phyloP scores from a whole-genome alignment of 1,140 invertebrate genomes.

The Latrodectus geometricus region DNA sequence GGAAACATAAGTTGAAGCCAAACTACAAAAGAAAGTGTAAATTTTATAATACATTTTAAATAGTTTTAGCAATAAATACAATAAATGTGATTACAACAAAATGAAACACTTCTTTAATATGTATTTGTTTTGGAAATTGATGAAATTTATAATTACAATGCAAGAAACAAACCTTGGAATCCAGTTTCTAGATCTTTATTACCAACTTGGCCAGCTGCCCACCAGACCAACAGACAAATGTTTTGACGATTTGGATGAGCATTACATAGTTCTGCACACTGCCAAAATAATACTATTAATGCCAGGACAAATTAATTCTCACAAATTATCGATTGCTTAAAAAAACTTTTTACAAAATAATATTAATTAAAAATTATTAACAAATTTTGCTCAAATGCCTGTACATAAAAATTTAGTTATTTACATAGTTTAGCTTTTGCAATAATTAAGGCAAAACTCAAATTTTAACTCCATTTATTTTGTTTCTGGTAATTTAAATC shows the following conservation, averaged over 20 bases:
- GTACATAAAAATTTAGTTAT: no score
- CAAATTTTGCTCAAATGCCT: neutral
- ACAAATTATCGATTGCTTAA: neutral
- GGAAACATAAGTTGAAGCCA: constrained; percentile 86
- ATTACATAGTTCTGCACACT: constrained; percentile 69
- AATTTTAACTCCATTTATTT: no score
- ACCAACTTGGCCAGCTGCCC: constrained; percentile 83
- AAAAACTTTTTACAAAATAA: neutral
- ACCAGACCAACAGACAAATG: constrained; percentile 81
- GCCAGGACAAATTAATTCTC: neutral
- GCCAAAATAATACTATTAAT: neutral
- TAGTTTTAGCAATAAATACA: neutral
- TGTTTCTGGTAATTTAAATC: no score
- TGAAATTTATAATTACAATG: no score
- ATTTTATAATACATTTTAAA: neutral
- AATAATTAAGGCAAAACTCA: no score
- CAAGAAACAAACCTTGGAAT: constrained; percentile 77
- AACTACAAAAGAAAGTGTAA: constrained; percentile 69
- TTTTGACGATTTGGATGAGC: constrained; percentile 84
- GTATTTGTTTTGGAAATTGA: no score
- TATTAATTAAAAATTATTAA: neutral
- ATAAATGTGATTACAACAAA: neutral
- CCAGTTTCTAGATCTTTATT: constrained; percentile 77
- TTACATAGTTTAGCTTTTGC: no score
- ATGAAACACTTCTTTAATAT: no score